Base-by-base conservation (phyloP, 2,888 invertebrate genomes). In the Bhutanitis thaidina region DNA sequence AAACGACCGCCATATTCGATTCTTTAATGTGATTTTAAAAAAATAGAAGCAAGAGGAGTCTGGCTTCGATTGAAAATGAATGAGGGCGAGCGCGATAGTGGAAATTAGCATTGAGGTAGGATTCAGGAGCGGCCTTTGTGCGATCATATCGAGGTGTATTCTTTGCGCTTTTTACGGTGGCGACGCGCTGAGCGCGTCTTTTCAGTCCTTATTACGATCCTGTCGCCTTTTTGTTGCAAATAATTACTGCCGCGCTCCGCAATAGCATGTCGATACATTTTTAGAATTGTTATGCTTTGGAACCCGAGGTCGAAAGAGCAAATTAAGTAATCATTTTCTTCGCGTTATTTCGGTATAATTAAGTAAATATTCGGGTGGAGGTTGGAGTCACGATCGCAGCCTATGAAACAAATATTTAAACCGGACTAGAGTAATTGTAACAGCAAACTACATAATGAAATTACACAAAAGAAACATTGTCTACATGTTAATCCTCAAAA, bases 51-150 rank as follows among this genome's bases (percentile, higher is more conserved):
- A 80, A 80, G 73, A 78, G 72, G 79, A 80, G 77, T 71, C 77
- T 79, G 83, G 80, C 73, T 87, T 75, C 87, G 87, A 89, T 89
- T 88, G 89, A 87, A 89, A 89, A 89, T 88, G 89, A 89, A 88
- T 87, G 89, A 88, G 88, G 78, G 81, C 82, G 88, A 83, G 74
- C 80, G 82, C 88, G 90, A 90, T 90, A 90, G 89, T 87, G 87
- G 90, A 89, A 90, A 90, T 90, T 90, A 90, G 90, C 90, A 90
- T 90, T 80, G 89, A 85, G 83, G 82, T 78, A 82, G 85, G 86
- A 86, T 83, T 80, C 86, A 83, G 86, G 74, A 84, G 85, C 88
- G 87, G 83, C 80, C 83, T 89, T 90, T 90, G 90, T 90, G 88
- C 83, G 89, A 89, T 89, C 87, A 88, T 88, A 89, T 89, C 89